These are phyloP conservation scores for Pristionchus exspectatus DNA, from an alignment of 2,888 invertebrate genomes.

Conservation along the genomic window DNA sequence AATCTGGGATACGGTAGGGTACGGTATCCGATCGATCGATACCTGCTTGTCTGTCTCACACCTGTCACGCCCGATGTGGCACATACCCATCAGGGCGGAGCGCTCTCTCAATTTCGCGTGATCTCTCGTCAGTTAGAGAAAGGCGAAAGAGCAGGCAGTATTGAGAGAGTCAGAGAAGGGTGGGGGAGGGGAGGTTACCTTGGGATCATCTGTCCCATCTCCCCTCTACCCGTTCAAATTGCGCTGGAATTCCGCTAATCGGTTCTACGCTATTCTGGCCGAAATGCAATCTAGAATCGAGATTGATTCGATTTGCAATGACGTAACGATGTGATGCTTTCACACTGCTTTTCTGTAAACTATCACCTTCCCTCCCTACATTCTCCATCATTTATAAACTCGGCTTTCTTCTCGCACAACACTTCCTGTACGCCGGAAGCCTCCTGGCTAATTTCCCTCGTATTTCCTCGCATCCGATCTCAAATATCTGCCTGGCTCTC, in stretches of 20 bases:
- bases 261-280: background rate
- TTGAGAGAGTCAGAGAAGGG: background rate
- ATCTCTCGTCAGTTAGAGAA: background rate
- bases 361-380: too few species aligned
- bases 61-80: background rate
- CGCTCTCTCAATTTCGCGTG: too few species aligned
- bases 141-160: background rate
- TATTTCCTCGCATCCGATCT: too few species aligned
- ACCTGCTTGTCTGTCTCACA: background rate
- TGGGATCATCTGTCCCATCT: constrained; percentile 6
- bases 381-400: too few species aligned
- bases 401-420: background rate
- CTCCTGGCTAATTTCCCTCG: too few species aligned
- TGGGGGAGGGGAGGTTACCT: background rate
- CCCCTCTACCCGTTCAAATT: background rate
- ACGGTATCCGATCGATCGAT: constrained; percentile 4
- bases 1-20: background rate
- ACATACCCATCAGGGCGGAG: background rate
- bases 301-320: too few species aligned
- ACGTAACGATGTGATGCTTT: too few species aligned
- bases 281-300: too few species aligned
- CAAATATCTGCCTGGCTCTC: background rate
- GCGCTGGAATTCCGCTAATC: background rate
- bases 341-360: too few species aligned
- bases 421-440: too few species aligned